Conservation (phyloP, 2,888 invertebrate genomes). For the Neelides folsomi region DNA sequence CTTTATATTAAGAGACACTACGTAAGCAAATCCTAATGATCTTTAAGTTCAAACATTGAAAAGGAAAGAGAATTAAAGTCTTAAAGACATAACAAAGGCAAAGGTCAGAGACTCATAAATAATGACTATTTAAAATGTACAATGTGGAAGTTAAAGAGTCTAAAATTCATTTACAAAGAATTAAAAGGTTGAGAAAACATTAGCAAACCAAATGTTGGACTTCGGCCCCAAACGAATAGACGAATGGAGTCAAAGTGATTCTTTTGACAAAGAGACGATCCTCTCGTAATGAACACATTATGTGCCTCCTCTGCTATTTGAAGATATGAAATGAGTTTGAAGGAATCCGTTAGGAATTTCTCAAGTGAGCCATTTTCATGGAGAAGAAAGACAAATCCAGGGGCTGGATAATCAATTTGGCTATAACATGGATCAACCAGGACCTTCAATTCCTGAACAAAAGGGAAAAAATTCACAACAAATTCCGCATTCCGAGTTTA, state of each 20-base stretch:
- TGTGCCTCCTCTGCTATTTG: slow-evolving; percentile 54
- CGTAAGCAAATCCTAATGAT: too few relatives aligned
- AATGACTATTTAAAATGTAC: too few relatives aligned
- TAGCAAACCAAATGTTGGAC: slow-evolving; percentile 39
- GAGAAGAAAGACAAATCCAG: slow-evolving; percentile 56
- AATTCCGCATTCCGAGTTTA: too few relatives aligned
- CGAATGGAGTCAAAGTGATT: slow-evolving; percentile 41
- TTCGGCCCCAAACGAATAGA: slow-evolving; percentile 54
- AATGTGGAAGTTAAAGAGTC: neutral
- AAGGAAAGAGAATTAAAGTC: too few relatives aligned
- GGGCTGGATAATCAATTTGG: slow-evolving; percentile 45
- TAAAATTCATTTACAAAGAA: neutral
- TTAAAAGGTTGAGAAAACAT: neutral
- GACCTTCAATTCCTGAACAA: slow-evolving; percentile 44
- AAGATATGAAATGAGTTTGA: slow-evolving; percentile 46
- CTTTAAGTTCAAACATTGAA: too few relatives aligned
- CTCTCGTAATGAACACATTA: slow-evolving; percentile 57
- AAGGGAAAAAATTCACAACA: too few relatives aligned
- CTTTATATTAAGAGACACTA: too few relatives aligned
- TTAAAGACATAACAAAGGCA: too few relatives aligned
- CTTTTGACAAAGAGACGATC: slow-evolving; percentile 34
- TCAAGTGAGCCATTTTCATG: slow-evolving; percentile 33
- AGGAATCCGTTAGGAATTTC: slow-evolving; percentile 36
- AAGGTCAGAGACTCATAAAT: too few relatives aligned
- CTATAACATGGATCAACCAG: slow-evolving; percentile 44